Evolutionary conservation across 2,888 invertebrate genomes (phyloP), one percentile per base, ranked within the genome.

Genomic region (Lochmaea crataegi): DNA sequence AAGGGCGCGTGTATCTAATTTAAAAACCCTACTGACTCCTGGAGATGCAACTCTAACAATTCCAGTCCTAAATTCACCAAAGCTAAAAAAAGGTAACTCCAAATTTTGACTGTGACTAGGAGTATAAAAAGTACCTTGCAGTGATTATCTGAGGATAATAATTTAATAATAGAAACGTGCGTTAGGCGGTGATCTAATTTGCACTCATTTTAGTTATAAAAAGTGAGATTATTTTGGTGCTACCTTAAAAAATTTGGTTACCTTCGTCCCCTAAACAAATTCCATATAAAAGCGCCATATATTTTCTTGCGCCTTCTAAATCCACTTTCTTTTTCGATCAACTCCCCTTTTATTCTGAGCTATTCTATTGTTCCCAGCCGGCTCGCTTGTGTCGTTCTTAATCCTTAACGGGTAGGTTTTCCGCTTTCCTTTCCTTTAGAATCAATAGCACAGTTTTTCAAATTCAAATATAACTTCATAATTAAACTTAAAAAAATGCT

Each of bases 301-400:
- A 80, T 80, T 76, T 76, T 76, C 74, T 76, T 72, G 75, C 77
- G 78, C 76, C 79, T 79, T 53, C 74, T 79, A 81, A 82, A 82
- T 83, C 82, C 79, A 83, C 80, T 82, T 82, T 82, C 82, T 82
- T 83, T 82, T 82, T 81, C 83, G 82, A 83, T 83, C 82, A 81
- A 78, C 77, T 77, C 79, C 76, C 80, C 77, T 68, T 80, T 82
- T 79, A 77, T 77, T 75, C 77, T 41, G 51, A 72, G 75, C 75
- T 74, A 75, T 77, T 75, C 77, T 72, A 80, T 80, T 79, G 78
- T 80, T 79, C 76, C 77, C 79, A 69, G 71, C 74, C 76, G 75
- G 75, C 42, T 70, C 57, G 68, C 75, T 70, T 71, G 73, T 75
- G 76, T 77, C 77, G 78, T 76, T 75, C 75, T 74, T 79, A 79